Percentiles rank a stretch among this genome's conserved stretches.
phyloP scores from a whole-genome alignment of 1,140 invertebrate species.

The Drosophila pandora region DNA sequence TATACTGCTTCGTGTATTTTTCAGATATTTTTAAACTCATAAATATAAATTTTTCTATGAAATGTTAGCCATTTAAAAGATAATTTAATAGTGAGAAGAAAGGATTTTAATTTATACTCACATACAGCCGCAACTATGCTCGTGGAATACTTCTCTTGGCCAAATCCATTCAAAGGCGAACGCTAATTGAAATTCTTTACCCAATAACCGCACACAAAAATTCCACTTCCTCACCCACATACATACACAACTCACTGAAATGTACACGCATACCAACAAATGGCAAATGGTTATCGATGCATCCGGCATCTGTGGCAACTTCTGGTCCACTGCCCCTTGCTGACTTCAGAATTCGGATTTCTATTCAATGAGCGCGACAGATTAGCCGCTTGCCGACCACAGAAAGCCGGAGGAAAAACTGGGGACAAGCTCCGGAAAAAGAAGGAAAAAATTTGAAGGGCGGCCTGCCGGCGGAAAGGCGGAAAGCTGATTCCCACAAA shows the following conservation, averaged over 20 bases:
- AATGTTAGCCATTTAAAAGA: background rate
- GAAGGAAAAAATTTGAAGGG: conserved; percentile 6
- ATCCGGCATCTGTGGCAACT: conserved; percentile 67
- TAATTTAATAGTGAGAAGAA: no score
- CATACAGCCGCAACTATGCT: conserved; percentile 9
- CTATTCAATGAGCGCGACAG: conserved; percentile 65
- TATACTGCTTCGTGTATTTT: background rate
- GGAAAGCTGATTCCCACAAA: conserved; percentile 49
- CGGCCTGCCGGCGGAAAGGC: conserved; percentile 1
- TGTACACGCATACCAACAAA: background rate
- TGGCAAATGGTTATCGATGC: conserved; percentile 76
- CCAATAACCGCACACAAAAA: conserved; percentile 24
- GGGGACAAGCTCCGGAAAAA: conserved; percentile 24
- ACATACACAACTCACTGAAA: conserved; percentile 1
- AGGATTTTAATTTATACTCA: background rate
- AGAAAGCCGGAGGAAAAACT: conserved; percentile 31
- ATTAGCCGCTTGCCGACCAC: conserved; percentile 59
- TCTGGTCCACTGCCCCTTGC: conserved; percentile 56
- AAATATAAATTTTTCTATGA: no score
- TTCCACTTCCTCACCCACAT: background rate
- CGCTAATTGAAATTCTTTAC: conserved; percentile 72
- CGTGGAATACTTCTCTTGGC: background rate
- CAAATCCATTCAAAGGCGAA: conserved; percentile 9
- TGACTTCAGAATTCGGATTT: conserved; percentile 27
- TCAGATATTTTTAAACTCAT: no score